Conservation (phyloP, 1,140 invertebrate genomes). For the Chironomus striatipennis region DNA sequence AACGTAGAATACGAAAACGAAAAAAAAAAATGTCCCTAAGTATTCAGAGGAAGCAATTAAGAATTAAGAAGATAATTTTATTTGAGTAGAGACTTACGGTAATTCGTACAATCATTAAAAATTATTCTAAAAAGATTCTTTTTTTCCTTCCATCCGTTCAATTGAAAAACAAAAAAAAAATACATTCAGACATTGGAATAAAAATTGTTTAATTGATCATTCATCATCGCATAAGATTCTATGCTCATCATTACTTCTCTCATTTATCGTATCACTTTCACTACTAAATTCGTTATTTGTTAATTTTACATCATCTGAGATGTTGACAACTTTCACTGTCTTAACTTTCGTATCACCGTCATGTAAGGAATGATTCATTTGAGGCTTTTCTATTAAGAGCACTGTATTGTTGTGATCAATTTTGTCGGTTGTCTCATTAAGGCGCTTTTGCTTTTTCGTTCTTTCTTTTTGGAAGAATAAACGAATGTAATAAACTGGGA, state of each 20-base stretch:
- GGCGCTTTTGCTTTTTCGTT: conserved; percentile 46
- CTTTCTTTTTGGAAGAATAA: conserved; percentile 61
- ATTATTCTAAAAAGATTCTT: too few species aligned
- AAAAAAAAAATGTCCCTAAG: too few species aligned
- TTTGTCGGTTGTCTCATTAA: conserved; percentile 34
- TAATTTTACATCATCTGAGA: neutral
- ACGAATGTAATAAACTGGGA: conserved; percentile 71
- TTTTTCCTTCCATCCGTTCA: too few species aligned
- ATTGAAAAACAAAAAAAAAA: too few species aligned
- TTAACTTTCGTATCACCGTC: neutral
- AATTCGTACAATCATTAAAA: too few species aligned
- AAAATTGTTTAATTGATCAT: neutral
- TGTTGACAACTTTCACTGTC: neutral
- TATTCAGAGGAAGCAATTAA: too few species aligned
- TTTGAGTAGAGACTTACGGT: too few species aligned
- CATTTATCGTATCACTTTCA: conserved; percentile 17
- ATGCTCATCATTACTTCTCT: neutral
- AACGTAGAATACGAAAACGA: too few species aligned
- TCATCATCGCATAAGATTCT: conserved; percentile 16
- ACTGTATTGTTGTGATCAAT: conserved; percentile 29
- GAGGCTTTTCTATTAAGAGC: conserved; percentile 24
- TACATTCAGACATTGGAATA: too few species aligned
- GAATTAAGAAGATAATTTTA: too few species aligned
- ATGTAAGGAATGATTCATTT: neutral
- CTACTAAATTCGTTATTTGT: neutral